A percentile compares a stretch with the other conserved stretches of the same genome.
Evolutionary conservation across 2,888 invertebrate species (phyloP).

Genomic region (Psylliodes chrysocephalus): DNA sequence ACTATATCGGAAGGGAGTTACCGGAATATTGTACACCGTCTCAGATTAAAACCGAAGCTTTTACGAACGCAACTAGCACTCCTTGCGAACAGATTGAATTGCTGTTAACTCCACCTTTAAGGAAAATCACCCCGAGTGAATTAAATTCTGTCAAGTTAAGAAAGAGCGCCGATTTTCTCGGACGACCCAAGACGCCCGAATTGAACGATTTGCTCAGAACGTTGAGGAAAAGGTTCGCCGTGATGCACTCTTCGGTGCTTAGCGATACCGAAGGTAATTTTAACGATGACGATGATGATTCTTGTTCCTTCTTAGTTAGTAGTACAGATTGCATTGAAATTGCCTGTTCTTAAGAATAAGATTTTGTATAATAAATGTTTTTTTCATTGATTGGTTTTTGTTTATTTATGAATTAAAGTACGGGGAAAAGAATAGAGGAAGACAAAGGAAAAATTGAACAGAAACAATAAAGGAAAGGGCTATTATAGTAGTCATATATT

Average conservation of each 20-base stretch:
- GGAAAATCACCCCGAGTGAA: slow-evolving; percentile 33
- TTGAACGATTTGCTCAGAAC: slow-evolving; percentile 51
- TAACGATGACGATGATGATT: slow-evolving; percentile 6
- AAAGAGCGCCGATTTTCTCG: slow-evolving; percentile 33
- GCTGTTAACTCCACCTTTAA: slow-evolving; percentile 33
- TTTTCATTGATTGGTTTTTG: too few relatives aligned
- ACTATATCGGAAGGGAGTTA: slow-evolving; percentile 3
- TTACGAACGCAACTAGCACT: background rate
- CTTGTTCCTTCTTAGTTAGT: slow-evolving; percentile 6
- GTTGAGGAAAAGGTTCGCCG: slow-evolving; percentile 51
- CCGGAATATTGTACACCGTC: background rate
- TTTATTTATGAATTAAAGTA: too few relatives aligned
- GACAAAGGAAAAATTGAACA: too few relatives aligned
- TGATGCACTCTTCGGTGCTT: slow-evolving; percentile 50
- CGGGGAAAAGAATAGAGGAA: too few relatives aligned
- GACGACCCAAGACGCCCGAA: slow-evolving; percentile 44
- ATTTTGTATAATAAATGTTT: too few relatives aligned
- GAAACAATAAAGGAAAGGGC: too few relatives aligned
- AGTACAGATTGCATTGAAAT: slow-evolving; percentile 8
- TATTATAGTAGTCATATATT: too few relatives aligned
- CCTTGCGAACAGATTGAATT: background rate
- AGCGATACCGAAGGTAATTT: slow-evolving; percentile 14
- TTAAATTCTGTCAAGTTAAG: slow-evolving; percentile 40
- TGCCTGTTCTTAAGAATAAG: background rate
- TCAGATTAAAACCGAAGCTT: background rate